These are phyloP conservation scores for Eupithecia pulchellata DNA, from an alignment of 2,888 invertebrate genomes.

Conservation along the genomic window DNA sequence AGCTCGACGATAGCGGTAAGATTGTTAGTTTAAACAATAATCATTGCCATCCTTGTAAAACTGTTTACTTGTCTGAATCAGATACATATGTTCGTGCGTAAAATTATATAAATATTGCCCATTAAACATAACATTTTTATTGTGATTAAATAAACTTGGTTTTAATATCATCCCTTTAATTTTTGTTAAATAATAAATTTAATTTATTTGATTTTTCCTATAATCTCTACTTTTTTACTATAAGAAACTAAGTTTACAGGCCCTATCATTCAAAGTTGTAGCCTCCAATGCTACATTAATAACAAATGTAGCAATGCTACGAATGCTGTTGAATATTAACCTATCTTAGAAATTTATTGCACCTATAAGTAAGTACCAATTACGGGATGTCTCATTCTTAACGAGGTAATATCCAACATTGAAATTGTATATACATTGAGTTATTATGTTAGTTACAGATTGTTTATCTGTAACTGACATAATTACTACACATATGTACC, in stretches of 20 bases:
- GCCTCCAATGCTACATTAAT: neutral
- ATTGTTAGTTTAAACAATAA: conserved; percentile 14
- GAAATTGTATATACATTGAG: neutral
- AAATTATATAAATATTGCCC: neutral
- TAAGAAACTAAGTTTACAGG: too few species aligned
- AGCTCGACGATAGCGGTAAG: neutral
- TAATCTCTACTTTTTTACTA: too few species aligned
- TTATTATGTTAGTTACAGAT: neutral
- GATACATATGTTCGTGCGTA: neutral
- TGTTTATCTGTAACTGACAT: too few species aligned
- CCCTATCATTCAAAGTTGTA: too few species aligned
- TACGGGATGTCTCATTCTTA: too few species aligned
- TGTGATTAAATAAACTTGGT: neutral
- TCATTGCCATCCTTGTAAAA: conserved; percentile 16
- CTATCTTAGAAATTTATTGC: too few species aligned
- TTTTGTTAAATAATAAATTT: neutral
- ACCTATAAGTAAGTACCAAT: too few species aligned
- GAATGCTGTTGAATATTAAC: neutral
- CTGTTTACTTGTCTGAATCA: neutral
- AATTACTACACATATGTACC: too few species aligned
- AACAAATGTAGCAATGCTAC: neutral
- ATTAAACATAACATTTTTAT: neutral
- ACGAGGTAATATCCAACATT: too few species aligned
- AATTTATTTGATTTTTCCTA: too few species aligned
- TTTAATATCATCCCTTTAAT: neutral